Evolutionary conservation across 2,113 vertebrate species (phyloP).

Genomic region (Dromaius novaehollandiae): DNA sequence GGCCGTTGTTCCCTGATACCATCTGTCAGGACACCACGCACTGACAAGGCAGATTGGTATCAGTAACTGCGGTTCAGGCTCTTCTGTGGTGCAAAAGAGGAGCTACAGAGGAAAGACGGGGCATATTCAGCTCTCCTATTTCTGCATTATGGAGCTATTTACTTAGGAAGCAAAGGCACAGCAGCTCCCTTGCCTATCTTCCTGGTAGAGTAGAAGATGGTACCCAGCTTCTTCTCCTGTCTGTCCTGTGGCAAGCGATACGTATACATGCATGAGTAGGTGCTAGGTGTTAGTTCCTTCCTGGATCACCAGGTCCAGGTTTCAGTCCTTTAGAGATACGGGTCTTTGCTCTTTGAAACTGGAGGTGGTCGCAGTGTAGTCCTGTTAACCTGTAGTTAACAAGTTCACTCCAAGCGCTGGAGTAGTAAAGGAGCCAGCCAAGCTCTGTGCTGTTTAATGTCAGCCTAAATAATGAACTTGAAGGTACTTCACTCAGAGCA

Average conservation of each 20-base stretch:
- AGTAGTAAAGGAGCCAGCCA: rapidly evolving
- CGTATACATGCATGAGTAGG: background rate
- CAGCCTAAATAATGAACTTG: background rate
- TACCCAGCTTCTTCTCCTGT: background rate
- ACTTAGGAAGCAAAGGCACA: background rate
- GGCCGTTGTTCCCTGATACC: background rate
- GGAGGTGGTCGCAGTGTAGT: background rate
- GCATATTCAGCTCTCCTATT: background rate
- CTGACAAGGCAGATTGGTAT: background rate
- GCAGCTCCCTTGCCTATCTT: background rate
- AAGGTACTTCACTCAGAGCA: background rate
- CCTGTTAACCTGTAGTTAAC: background rate
- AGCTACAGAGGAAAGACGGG: background rate
- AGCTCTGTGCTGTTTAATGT: background rate
- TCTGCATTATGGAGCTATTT: background rate
- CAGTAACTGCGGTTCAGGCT: rapidly evolving
- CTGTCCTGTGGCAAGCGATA: background rate
- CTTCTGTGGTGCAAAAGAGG: background rate
- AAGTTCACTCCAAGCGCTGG: background rate
- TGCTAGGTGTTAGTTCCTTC: background rate
- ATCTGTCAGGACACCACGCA: rapidly evolving
- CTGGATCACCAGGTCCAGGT: background rate
- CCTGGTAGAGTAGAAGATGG: background rate
- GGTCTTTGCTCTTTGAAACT: background rate
- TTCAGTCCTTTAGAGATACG: background rate